Evolutionary conservation across 2,888 invertebrate genomes (phyloP), one percentile per base, ranked within the genome.

Genomic region (Tetragonula carbonaria): DNA sequence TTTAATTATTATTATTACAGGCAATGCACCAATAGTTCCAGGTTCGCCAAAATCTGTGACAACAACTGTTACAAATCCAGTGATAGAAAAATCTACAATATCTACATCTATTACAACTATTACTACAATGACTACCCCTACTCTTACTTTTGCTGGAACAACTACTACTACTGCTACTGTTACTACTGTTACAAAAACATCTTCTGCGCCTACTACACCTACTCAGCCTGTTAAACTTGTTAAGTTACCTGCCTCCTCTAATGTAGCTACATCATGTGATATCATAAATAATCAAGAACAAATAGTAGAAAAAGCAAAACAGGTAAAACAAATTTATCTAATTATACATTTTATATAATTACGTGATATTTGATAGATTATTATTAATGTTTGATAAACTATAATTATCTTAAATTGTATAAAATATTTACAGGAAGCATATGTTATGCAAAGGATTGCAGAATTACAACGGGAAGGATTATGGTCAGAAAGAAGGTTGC

Each of bases 401-500:
- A 28, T 4, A 28, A 16, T 11, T 45, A 8, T 8, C 8, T 45
- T 8, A 45, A 45, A 45, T 45, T 45, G 71, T n/a, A 38, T 62
- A 55, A 77, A 57, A 74, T 2, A 53, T 51, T 73, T 71, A 87
- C 95, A 97, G 96, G 99, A 99, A 95, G 99, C 99, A 55, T 97
- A 97, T 95, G 98, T 99, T 86, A 97, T 99, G 96, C 97, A 98
- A 93, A 96, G 99, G 94, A 97, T 99, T 93, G 96, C 97, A 50
- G 99, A 99, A 95, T 95, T 99, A 91, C 97, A 99, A 93, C 97
- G 98, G 93, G 98, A 98, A 93, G 99, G 99, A 57, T 95, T 99
- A 93, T 99, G 99, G 99, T 97, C 98, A 75, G 98, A 98, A 94
- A 97, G 97, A 91, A 96, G 99, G 80, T 95, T 99, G 94, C 99